Conservation (phyloP, 92 coral and sea anemone species). For the Pocillopora meandrina region DNA sequence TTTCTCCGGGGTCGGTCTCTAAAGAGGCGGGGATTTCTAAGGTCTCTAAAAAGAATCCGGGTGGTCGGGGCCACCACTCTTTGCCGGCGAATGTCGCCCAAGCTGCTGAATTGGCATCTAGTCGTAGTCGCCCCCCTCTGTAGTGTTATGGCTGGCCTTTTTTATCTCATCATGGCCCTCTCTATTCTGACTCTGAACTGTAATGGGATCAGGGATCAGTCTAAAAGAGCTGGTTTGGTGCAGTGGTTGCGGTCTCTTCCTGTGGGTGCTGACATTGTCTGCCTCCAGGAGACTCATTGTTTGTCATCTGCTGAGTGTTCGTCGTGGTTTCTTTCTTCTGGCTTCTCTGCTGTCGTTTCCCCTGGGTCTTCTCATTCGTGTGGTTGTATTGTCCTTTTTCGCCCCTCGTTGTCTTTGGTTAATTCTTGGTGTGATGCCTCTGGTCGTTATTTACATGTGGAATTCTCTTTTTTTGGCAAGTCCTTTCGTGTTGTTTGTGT, state of each 20-base stretch:
- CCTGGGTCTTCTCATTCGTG: neutral
- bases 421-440: neutral
- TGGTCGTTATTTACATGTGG: neutral
- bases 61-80: no score
- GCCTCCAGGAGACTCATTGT: slow-evolving; percentile 26
- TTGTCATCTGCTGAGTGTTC: neutral
- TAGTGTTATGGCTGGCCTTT: no score
- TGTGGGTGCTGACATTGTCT: neutral
- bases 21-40: no score
- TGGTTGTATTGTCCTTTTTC: neutral
- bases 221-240: no score
- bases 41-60: no score
- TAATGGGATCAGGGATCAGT: no score
- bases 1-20: fast-evolving
- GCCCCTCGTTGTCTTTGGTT: neutral
- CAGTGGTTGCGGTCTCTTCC: no score
- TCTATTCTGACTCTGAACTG: no score
- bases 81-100: no score
- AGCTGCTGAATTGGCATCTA: no score
- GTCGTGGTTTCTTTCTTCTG: slow-evolving; percentile 3
- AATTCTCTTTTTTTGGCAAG: neutral
- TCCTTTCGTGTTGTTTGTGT: neutral
- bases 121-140: no score
- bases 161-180: no score
- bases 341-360: neutral